phyloP scores from a whole-genome alignment of 2,888 invertebrate genomes.

The Synergus gifuensis region DNA sequence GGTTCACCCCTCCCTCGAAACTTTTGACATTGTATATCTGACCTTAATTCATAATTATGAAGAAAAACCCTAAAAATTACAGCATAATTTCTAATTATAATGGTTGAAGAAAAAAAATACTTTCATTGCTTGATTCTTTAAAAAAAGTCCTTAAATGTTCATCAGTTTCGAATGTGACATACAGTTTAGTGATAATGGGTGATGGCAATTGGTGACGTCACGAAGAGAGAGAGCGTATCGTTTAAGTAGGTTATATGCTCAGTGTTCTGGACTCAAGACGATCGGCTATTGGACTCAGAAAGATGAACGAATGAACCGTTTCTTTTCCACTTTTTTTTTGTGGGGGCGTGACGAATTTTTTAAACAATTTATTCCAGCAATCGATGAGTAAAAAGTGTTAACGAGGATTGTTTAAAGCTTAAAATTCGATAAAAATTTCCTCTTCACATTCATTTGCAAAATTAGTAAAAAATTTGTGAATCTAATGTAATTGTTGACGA shows the following conservation, averaged over 20 bases:
- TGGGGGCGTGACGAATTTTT: not conserved
- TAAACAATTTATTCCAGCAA: not conserved
- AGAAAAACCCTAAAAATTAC: too few species aligned
- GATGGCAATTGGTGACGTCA: slow-evolving; percentile 64
- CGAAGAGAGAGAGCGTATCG: slow-evolving; percentile 67
- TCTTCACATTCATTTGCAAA: not conserved
- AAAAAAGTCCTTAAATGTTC: not conserved
- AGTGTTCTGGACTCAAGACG: slow-evolving; percentile 55
- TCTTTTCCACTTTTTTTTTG: not conserved
- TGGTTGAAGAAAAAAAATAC: not conserved
- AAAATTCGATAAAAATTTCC: not conserved
- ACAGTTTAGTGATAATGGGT: slow-evolving; percentile 10
- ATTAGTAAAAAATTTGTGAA: not conserved
- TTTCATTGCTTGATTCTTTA: not conserved
- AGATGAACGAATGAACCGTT: slow-evolving; percentile 47
- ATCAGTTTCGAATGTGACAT: not conserved
- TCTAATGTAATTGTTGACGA: not conserved
- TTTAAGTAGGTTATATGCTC: slow-evolving; percentile 68
- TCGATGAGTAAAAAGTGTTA: not conserved
- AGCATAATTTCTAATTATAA: too few species aligned
- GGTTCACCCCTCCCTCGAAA: too few species aligned
- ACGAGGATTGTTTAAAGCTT: not conserved
- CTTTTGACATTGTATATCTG: too few species aligned
- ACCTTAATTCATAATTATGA: too few species aligned
- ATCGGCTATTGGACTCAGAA: slow-evolving; percentile 44